Evolutionary conservation across 2,113 vertebrate species (phyloP).

Genomic region (Melanerpes aurifrons): DNA sequence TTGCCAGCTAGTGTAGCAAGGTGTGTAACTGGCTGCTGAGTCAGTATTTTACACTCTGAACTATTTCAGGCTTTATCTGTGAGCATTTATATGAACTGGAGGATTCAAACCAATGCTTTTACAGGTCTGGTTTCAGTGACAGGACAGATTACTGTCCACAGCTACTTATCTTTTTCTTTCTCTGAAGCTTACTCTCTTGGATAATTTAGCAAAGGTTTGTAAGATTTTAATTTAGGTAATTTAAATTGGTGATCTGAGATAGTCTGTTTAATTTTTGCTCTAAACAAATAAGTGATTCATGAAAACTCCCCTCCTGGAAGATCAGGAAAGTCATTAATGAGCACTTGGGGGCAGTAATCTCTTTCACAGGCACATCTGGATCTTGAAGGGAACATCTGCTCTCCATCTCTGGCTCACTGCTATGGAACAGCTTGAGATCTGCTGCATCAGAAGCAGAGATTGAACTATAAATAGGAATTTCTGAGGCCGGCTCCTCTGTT

Average conservation of each 20-base stretch:
- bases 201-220: neutral
- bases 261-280: neutral
- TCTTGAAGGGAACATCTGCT: neutral
- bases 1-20: neutral
- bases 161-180: neutral
- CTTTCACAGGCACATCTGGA: constrained; percentile 16
- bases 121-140: neutral
- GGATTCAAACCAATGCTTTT: neutral
- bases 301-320: neutral
- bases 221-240: neutral
- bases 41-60: neutral
- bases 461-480: neutral
- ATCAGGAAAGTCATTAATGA: neutral
- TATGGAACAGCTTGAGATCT: neutral
- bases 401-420: neutral
- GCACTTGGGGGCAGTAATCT: neutral
- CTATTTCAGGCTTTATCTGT: neutral
- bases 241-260: neutral
- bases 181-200: neutral
- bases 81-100: neutral
- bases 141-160: neutral
- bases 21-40: neutral
- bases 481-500: neutral
- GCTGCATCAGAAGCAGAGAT: neutral
- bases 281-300: neutral